Conservation (phyloP, 1,140 invertebrate species). For the Drosophila parabipectinata region DNA sequence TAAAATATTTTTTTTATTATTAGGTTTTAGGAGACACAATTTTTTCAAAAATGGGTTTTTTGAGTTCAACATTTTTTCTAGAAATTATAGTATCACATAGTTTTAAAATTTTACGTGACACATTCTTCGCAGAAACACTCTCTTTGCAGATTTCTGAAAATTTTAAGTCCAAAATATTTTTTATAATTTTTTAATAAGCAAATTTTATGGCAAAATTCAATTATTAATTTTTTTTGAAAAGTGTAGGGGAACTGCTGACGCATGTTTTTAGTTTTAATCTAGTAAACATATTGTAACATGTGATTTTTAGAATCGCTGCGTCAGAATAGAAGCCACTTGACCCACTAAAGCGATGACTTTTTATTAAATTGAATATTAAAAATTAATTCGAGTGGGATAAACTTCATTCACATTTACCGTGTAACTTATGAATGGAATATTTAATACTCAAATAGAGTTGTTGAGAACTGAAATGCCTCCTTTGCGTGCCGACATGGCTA, state of each 20-base stretch:
- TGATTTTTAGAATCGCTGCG: slow-evolving; percentile 26
- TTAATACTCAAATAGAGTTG: slow-evolving; percentile 16
- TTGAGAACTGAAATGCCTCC: slow-evolving; percentile 1
- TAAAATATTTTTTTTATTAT: no score
- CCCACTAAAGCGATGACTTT: slow-evolving; percentile 15
- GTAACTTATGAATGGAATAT: slow-evolving; percentile 31
- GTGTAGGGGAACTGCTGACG: slow-evolving; percentile 9
- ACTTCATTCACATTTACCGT: slow-evolving; percentile 31
- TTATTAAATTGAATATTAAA: not conserved
- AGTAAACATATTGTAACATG: slow-evolving; percentile 32
- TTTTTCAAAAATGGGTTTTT: no score
- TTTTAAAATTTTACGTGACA: no score
- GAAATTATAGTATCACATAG: no score
- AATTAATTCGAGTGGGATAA: not conserved
- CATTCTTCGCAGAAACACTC: no score
- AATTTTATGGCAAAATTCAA: not conserved
- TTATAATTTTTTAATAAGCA: not conserved
- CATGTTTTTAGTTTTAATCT: slow-evolving; percentile 32
- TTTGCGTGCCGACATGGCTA: slow-evolving; percentile 14
- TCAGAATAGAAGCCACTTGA: slow-evolving; percentile 20
- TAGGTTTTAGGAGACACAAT: no score
- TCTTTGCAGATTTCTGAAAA: no score
- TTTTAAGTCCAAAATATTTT: no score
- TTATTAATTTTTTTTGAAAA: not conserved
- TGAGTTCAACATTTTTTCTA: no score